Percentiles rank a stretch among this genome's conserved stretches.
phyloP scores from a whole-genome alignment of 1,140 invertebrate species.

The Rhopalosiphum padi region DNA sequence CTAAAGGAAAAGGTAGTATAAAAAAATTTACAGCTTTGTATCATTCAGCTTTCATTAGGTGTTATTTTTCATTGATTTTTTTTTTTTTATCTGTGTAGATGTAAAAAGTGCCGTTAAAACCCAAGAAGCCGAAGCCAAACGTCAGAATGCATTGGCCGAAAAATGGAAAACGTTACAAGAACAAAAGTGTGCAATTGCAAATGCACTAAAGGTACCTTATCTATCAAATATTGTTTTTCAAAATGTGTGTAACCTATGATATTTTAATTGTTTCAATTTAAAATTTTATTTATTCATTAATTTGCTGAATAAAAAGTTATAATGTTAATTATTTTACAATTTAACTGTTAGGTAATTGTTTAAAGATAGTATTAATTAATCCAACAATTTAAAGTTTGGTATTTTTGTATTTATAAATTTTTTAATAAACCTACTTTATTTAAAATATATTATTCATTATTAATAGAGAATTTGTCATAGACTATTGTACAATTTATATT shows the following conservation, averaged over 20 bases:
- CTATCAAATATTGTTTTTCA: neutral
- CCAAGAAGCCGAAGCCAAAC: slow-evolving; percentile 26
- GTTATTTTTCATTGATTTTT: neutral
- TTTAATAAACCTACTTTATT: neutral
- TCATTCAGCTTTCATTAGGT: too few species aligned
- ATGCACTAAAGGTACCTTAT: slow-evolving; percentile 35
- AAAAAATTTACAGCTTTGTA: neutral
- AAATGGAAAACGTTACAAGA: slow-evolving; percentile 50
- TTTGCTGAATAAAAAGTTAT: neutral
- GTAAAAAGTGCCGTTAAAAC: neutral
- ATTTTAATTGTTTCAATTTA: neutral
- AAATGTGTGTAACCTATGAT: neutral
- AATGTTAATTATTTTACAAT: neutral
- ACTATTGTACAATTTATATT: neutral
- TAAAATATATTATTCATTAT: neutral
- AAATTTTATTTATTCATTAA: too few species aligned
- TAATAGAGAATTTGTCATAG: neutral
- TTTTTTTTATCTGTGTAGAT: neutral
- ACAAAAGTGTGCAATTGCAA: slow-evolving; percentile 40
- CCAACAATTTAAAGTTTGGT: too few species aligned
- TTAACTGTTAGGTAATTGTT: too few species aligned
- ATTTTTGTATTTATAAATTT: neutral
- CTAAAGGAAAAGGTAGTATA: neutral
- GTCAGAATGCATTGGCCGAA: slow-evolving; percentile 49
- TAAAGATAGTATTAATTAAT: too few species aligned